Base-by-base conservation (phyloP, 2,888 invertebrate species). In the Spilarctia lutea region DNA sequence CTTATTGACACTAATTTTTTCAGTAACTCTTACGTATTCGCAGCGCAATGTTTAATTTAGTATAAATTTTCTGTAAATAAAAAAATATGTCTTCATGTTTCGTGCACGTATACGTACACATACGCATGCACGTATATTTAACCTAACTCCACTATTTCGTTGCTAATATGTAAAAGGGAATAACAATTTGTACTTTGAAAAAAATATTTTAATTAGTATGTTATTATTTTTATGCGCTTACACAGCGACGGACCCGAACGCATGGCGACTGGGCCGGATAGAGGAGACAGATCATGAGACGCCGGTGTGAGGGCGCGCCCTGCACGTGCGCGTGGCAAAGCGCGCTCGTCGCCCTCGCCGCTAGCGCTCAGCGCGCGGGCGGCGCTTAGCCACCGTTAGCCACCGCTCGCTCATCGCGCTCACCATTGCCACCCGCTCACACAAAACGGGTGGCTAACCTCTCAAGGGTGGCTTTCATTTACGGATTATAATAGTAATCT, bases 221-320 rank as follows among this genome's bases (percentile, higher is more conserved):
- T 30, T 63, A 27, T 52, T 24, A 48, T 45, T 8, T 63, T 63
- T 45, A 13, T 10, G 24, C 52, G n/a, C 45, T 42, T 67, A 52
- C 45, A 0, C n/a, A 97, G 97, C 97, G 83, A 97, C 97, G 80
- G 98, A 98, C 94, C 97, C 97, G 76, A 98, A 98, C 93, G 97
- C 97, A 81, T 98, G 98, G 98, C 96, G 98, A 80, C 96, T 98
- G 86, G 98, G 98, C 82, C 96, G 98, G 89, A 98, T 98, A 94
- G 98, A 98, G 93, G 98, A 98, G 95, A 96, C 97, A 83, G 98
- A 98, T 89, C 97, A 97, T 90, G 98, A 98, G 93, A 98, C 98
- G 91, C 97, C 97, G 82, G 98, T 98, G 92, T 98, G 97, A 97
- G 94, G 92, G 75, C 92, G 91, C 89, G 93, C 94, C 75, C 75